Conservation (phyloP, 2,888 invertebrate species). For the Mellilla xanthometata region DNA sequence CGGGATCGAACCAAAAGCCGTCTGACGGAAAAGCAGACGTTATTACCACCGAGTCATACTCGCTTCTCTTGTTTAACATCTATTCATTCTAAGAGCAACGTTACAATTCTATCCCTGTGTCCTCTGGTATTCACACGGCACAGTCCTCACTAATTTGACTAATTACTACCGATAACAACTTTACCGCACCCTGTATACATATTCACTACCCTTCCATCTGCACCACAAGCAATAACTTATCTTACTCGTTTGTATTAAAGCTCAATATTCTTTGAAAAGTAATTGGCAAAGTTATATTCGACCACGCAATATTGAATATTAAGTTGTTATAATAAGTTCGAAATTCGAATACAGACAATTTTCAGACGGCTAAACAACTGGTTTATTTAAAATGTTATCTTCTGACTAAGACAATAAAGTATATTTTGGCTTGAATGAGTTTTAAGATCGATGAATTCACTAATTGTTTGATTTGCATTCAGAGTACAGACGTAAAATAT, state of each 20-base stretch:
- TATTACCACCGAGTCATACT: too few relatives aligned
- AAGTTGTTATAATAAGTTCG: constrained; percentile 8
- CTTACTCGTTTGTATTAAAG: constrained; percentile 23
- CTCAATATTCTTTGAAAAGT: background rate
- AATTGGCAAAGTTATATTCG: background rate
- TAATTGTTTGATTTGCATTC: constrained; percentile 61
- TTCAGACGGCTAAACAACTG: background rate
- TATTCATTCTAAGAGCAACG: too few relatives aligned
- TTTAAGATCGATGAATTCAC: constrained; percentile 31
- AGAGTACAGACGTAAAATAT: constrained; percentile 30
- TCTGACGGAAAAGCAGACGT: too few relatives aligned
- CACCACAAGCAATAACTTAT: constrained; percentile 19
- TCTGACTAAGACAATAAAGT: constrained; percentile 19
- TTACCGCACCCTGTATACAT: constrained; percentile 42
- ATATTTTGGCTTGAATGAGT: constrained; percentile 24
- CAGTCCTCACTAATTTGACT: constrained; percentile 63
- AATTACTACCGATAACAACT: constrained; percentile 61
- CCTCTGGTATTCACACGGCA: constrained; percentile 28
- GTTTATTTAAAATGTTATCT: background rate
- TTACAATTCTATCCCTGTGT: too few relatives aligned
- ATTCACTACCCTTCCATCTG: constrained; percentile 29
- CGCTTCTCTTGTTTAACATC: too few relatives aligned
- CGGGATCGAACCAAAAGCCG: too few relatives aligned
- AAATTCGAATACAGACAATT: constrained; percentile 6
- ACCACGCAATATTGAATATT: constrained; percentile 14